Evolutionary conservation across 2,113 vertebrate species (phyloP), one percentile per base, ranked within the genome.

Genomic region (Eolophus roseicapilla): DNA sequence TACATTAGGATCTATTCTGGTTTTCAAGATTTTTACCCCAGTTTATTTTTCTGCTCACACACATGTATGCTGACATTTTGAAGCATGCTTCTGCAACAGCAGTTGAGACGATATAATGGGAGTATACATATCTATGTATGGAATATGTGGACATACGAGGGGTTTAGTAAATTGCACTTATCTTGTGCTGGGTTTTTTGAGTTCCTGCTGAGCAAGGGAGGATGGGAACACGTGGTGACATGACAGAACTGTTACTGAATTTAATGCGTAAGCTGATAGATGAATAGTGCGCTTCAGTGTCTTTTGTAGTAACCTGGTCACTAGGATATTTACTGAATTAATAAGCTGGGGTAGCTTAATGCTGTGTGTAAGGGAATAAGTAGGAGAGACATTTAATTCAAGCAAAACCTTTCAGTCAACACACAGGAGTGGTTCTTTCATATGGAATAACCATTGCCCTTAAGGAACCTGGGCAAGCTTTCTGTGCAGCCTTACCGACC

Each of bases 61-160:
- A 13, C 7, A 1, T 0, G 2, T 3, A 55, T 67, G 52, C 49
- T 69, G 67, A 17, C 20, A 5, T n/a, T 80, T 41, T 28, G 81
- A 82, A 67, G 44, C 43, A 8, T 8, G 1, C 24, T 59, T 49
- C 21, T 67, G 49, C 64, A 31, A 0, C 18, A 53, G 50, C 35
- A 49, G 1, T 4, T 15, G 67, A 17, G 53, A 41, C 53, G 5
- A 4, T 10, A 7, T 25, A 19, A 13, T 13, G 33, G 23, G 59
- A 33, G 59, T 14, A 28, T 11, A 1, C 2, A 0, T 9, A 1
- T 37, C 17, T 43, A 1, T 11, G 13, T 16, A 1, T 7, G 33
- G 33, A 53, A 3, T 6, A 8, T 5, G 41, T 24, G 16, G 67
- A 15, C 17, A 3, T n/a, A 16, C 16, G 5, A 24, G 47, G 28